Percentiles rank a stretch among this genome's conserved stretches.
phyloP scores from a whole-genome alignment of 2,888 invertebrate genomes.

The Agonopterix alstromeriana region DNA sequence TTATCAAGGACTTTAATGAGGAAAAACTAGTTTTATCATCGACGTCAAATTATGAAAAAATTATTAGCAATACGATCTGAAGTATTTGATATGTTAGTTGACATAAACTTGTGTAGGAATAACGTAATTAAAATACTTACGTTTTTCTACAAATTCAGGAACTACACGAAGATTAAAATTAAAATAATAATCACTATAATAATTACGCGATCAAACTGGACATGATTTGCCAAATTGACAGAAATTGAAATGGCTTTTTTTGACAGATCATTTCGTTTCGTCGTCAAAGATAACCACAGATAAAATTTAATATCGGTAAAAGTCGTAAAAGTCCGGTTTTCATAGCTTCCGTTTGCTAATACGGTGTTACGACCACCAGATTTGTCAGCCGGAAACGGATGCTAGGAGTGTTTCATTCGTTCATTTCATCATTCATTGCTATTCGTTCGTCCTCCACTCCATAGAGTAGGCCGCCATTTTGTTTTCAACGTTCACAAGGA shows the following conservation, averaged over 20 bases:
- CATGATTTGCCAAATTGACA: conserved; percentile 50
- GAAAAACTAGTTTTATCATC: conserved; percentile 44
- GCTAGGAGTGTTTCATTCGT: too few relatives aligned
- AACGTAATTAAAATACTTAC: background rate
- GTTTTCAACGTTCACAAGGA: conserved; percentile 20
- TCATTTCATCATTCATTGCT: too few relatives aligned
- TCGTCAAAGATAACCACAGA: background rate
- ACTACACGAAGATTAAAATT: conserved; percentile 14
- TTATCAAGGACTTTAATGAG: conserved; percentile 42
- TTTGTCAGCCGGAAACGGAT: too few relatives aligned
- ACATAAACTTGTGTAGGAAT: background rate
- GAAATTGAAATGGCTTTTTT: conserved; percentile 18
- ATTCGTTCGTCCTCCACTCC: too few relatives aligned
- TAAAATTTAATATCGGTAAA: background rate
- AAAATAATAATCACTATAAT: conserved; percentile 21
- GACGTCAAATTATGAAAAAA: conserved; percentile 32
- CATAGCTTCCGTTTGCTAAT: too few relatives aligned
- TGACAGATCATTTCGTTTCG: too few relatives aligned
- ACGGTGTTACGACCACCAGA: too few relatives aligned
- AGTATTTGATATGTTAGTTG: conserved; percentile 10
- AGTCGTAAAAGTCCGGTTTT: too few relatives aligned
- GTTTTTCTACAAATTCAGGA: background rate
- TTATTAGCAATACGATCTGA: conserved; percentile 11
- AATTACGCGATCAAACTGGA: conserved; percentile 32
- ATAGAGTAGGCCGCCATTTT: conserved; percentile 31